Evolutionary conservation across 2,888 invertebrate species (phyloP), one percentile per base, ranked within the genome.

Genomic region (Drosophila neonasuta): DNA sequence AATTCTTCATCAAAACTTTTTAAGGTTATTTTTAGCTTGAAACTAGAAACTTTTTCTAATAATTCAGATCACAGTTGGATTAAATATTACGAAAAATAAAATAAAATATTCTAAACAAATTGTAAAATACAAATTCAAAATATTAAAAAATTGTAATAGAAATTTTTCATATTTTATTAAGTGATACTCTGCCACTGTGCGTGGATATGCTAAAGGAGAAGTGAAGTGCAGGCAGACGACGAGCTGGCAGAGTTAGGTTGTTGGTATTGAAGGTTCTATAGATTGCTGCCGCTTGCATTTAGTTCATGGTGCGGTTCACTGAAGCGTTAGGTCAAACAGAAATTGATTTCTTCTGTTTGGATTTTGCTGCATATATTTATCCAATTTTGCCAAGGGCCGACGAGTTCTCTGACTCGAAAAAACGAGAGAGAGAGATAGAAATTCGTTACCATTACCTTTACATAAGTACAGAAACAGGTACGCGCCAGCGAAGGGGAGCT

Each of bases 301-400:
- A 68, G 74, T 58, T 73, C 51, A 61, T 48, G 68, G 75, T 72
- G 49, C 66, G 64, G 70, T 65, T 68, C 82, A 72, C 42, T 77
- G 82, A 68, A 79, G 77, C 80, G 74, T 66, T 69, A 66, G 72
- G 64, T 81, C 79, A 79, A 74, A 79, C 80, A 82, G 72, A 80
- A 81, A 82, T 80, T 80, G 80, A 80, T 81, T 66, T 81, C 69
- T 70, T 68, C 66, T 66, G 55, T 68, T 71, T 75, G 52, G 46
- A 51, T 46, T 56, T 64, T 49, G 36, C 64, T 59, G 68, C 68
- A 68, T 64, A 64, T 61, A 55, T 64, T 64, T 55, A 64, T 58
- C 11, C 59, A 59, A 64, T 64, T 68, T 39, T 45, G 59, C 64
- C 64, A 54, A 54, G 59, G 55, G 58, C 49, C 52, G 54, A 59